Percentiles rank a stretch among this genome's conserved stretches.
Conservation (phyloP, 2,888 invertebrate species). For the Thelaira solivaga region DNA sequence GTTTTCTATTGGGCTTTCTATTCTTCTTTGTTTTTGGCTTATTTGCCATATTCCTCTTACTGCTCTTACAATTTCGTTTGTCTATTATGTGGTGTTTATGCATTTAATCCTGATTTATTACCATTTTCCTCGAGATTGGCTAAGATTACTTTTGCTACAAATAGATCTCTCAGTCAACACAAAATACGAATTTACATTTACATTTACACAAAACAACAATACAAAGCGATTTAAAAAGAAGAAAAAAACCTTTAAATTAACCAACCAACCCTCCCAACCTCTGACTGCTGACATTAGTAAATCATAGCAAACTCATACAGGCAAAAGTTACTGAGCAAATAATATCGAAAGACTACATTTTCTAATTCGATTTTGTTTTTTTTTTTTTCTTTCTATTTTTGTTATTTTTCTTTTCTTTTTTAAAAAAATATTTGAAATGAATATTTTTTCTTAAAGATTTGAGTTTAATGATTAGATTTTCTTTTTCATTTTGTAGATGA, state of each 20-base stretch:
- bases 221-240: conserved; percentile 36
- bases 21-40: neutral
- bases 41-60: conserved; percentile 17
- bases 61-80: conserved; percentile 21
- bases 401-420: neutral
- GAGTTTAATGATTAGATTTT: conserved; percentile 49
- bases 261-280: conserved; percentile 9
- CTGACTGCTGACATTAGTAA: conserved; percentile 31
- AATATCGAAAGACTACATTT: conserved; percentile 44
- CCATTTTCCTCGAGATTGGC: conserved; percentile 75
- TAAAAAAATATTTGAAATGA: conserved; percentile 51
- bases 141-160: conserved; percentile 70
- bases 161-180: conserved; percentile 62
- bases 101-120: conserved; percentile 75
- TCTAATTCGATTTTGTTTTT: conserved; percentile 57
- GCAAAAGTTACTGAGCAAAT: conserved; percentile 9
- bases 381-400: neutral
- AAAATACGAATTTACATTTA: conserved; percentile 56
- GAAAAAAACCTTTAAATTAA: conserved; percentile 36
- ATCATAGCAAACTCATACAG: conserved; percentile 39
- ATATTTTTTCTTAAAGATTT: conserved; percentile 53
- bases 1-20: conserved; percentile 27
- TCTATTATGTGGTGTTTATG: conserved; percentile 57
- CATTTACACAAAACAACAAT: conserved; percentile 21
- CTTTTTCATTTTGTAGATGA: neutral